Evolutionary conservation across 2,113 vertebrate species (phyloP), one percentile per base, ranked within the genome.

Genomic region (Phycodurus eques): DNA sequence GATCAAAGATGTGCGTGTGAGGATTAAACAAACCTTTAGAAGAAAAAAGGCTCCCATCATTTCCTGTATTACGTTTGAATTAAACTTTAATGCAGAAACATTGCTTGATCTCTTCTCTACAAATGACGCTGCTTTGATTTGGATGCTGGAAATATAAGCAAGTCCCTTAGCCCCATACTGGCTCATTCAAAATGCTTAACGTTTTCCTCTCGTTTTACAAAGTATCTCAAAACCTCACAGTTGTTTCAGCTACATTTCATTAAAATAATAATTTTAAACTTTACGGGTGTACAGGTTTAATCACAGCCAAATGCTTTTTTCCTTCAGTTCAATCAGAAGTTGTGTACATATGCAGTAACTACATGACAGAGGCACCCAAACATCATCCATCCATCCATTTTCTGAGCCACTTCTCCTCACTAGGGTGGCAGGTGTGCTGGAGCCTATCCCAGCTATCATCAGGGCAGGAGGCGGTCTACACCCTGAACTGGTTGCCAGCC

Each of bases 1-100:
- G 81, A 92, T 94, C 88, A 94, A 93, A 93, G 91, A 84, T 83
- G 88, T 89, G 89, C 76, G 75, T 83, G 78, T 83, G 81, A 87
- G 91, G 91, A 92, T 92, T 92, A 92, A 90, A 92, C 88, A 93
- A 92, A 92, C 90, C 89, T 92, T 92, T 90, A 89, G 91, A 92
- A 85, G 87, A 88, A 89, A 89, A 90, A 90, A 89, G 78, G 75
- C 76, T 75, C 77, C 80, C 78, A 88, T 91, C 81, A 90, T 91
- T 91, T 93, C 90, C 88, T 90, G 87, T 86, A 88, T 92, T 90
- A 90, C 85, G 83, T 90, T 84, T 82, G 80, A 89, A 92, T 93
- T 82, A 88, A 92, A 91, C 76, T 92, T 90, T 93, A 91, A 92
- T 91, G 86, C 83, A 81, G 87, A 90, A 89, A 92, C 88, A 90